These are phyloP conservation scores for Watsonalla binaria DNA, from an alignment of 2,888 invertebrate species.

Conservation along the genomic window DNA sequence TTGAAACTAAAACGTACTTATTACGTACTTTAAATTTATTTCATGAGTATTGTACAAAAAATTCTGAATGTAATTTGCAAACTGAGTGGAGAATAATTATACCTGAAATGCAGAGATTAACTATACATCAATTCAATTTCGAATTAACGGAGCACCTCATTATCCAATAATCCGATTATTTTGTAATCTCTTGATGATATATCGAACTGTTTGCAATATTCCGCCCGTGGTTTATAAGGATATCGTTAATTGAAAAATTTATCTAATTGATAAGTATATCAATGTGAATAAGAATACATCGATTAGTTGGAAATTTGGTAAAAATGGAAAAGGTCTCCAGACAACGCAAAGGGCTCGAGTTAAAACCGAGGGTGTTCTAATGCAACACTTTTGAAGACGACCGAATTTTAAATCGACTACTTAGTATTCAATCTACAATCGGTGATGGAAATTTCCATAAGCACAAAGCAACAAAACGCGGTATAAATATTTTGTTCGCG, in stretches of 20 bases:
- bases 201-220: no score
- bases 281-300: no score
- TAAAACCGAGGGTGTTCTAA: slow-evolving; percentile 14
- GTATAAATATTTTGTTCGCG: slow-evolving; percentile 55
- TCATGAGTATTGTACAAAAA: no score
- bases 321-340: no score
- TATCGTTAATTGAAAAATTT: no score
- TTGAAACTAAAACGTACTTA: no score
- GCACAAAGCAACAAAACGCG: slow-evolving; percentile 54
- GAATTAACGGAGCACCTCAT: background rate
- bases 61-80: background rate
- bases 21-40: background rate
- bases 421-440: slow-evolving; percentile 34
- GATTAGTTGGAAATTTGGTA: no score
- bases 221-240: no score
- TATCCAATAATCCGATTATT: background rate
- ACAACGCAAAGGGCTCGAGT: slow-evolving; percentile 1
- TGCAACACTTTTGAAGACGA: slow-evolving; percentile 25
- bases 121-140: background rate
- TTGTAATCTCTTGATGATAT: no score
- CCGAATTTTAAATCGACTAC: slow-evolving; percentile 37
- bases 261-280: no score
- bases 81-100: background rate
- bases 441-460: slow-evolving; percentile 53
- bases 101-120: background rate